These are phyloP conservation scores for Odontesthes bonariensis DNA, from an alignment of 2,113 vertebrate genomes.

Conservation along the genomic window DNA sequence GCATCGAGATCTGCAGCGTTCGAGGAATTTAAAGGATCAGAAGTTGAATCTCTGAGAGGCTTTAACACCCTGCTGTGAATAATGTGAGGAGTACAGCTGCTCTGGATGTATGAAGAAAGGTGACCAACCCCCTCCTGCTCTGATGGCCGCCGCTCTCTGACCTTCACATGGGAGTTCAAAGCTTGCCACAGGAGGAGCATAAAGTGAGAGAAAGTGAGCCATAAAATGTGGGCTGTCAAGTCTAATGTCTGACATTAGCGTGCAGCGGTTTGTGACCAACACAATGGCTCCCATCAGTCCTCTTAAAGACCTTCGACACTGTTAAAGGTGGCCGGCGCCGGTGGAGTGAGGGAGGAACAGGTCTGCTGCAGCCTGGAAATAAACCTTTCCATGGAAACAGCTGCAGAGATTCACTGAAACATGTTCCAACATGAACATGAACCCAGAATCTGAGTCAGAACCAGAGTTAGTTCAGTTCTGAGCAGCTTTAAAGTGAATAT, in stretches of 20 bases:
- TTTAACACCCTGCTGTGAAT: not conserved
- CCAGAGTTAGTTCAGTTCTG: too few species aligned
- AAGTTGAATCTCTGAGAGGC: not conserved
- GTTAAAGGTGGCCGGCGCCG: not conserved
- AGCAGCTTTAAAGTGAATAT: too few species aligned
- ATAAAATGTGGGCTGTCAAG: slow-evolving; percentile 38
- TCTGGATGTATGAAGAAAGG: not conserved
- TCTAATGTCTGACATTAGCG: slow-evolving; percentile 59
- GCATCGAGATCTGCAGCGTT: not conserved
- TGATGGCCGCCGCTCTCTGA: slow-evolving; percentile 15
- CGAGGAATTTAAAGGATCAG: not conserved
- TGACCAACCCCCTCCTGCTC: too few species aligned
- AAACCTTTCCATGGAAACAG: not conserved
- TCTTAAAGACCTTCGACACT: slow-evolving; percentile 19
- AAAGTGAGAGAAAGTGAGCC: slow-evolving; percentile 18
- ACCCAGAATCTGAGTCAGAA: too few species aligned
- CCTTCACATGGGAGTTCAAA: slow-evolving; percentile 42
- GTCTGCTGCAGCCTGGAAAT: slow-evolving; percentile 4
- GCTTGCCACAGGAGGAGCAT: slow-evolving; percentile 15
- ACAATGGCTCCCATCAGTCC: slow-evolving; percentile 49
- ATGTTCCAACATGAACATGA: too few species aligned
- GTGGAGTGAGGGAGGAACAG: slow-evolving; percentile 8
- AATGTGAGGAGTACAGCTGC: slow-evolving; percentile 10
- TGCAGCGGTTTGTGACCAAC: slow-evolving; percentile 62
- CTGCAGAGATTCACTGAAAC: too few species aligned